A percentile compares a stretch with the other conserved stretches of the same genome.
Conservation (phyloP, 2,797 vertebrate genomes). For the Liasis olivaceus region DNA sequence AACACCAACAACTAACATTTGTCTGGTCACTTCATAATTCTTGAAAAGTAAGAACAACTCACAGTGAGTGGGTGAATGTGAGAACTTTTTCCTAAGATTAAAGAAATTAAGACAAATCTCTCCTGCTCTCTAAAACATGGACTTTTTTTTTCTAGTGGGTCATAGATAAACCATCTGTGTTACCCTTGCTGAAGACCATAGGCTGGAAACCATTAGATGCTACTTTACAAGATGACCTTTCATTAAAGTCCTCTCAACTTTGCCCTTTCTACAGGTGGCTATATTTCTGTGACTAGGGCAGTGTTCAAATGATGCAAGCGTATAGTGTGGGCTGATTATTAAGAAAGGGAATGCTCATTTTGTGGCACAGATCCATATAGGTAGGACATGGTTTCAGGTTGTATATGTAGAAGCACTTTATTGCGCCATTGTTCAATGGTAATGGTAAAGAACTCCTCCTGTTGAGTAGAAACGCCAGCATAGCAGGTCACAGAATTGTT, state of each 20-base stretch:
- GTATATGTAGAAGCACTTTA: neutral
- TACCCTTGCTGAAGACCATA: neutral
- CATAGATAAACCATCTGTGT: neutral
- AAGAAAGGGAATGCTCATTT: neutral
- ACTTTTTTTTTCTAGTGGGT: neutral
- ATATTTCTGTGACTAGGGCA: neutral
- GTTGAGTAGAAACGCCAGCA: neutral
- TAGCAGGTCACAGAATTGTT: neutral
- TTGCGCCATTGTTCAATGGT: neutral
- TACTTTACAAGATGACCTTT: neutral
- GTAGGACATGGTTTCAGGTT: neutral
- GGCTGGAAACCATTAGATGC: neutral
- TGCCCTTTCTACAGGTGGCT: neutral
- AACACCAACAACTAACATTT: neutral
- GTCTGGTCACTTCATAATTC: neutral
- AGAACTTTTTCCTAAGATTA: neutral
- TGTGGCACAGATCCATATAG: neutral
- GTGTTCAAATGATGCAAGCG: neutral
- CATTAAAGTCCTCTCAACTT: neutral
- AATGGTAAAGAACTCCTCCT: neutral
- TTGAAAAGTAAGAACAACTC: neutral
- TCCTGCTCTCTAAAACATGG: neutral
- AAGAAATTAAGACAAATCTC: neutral
- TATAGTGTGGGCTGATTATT: neutral
- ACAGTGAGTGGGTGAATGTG: neutral